These are phyloP conservation scores for Standfussiana lucernea DNA, from an alignment of 2,888 invertebrate genomes.

Conservation along the genomic window DNA sequence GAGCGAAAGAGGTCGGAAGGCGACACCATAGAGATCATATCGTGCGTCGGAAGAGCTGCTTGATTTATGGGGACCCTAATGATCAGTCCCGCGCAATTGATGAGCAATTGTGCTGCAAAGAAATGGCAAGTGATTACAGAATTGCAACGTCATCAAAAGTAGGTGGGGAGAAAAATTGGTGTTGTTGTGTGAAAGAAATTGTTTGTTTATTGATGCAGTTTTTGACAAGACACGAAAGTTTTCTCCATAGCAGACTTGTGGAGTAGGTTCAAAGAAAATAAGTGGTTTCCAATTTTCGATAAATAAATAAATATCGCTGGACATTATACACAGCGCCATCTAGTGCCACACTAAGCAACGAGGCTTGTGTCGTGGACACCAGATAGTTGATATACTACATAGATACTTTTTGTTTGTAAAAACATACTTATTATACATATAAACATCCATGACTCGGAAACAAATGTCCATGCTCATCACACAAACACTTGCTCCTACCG, in stretches of 20 bases:
- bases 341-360: no score
- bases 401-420: no score
- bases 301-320: no score
- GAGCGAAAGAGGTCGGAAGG: constrained; percentile 64
- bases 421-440: no score
- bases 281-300: not conserved
- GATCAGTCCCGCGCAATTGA: constrained; percentile 63
- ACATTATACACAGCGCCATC: no score
- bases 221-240: not conserved
- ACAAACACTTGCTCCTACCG: no score
- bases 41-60: constrained; percentile 59
- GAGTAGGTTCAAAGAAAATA: not conserved
- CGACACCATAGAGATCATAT: constrained; percentile 69
- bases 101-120: constrained; percentile 58
- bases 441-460: no score
- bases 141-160: constrained; percentile 46
- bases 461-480: no score
- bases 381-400: no score
- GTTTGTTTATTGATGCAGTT: not conserved
- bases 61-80: constrained; percentile 70
- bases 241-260: no score
- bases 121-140: constrained; percentile 36
- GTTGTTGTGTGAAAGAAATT: constrained; percentile 16
- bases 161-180: constrained; percentile 33
- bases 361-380: no score